Conservation (phyloP, 1,140 invertebrate species). For the Drosophila santomea region DNA sequence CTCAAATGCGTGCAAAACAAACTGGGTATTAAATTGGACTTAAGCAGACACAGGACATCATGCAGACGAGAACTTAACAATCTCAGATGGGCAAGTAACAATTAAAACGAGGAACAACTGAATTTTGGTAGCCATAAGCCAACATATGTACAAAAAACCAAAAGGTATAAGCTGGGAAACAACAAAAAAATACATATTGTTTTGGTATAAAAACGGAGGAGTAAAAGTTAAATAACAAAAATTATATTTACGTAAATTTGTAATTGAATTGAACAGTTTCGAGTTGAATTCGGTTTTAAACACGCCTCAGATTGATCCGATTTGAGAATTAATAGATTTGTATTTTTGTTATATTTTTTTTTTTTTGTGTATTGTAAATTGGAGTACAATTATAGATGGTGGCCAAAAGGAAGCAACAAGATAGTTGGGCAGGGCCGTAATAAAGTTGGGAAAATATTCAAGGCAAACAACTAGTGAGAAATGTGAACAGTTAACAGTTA, state of each 20-base stretch:
- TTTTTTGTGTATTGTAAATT: neutral
- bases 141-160: slow-evolving; percentile 12
- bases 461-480: slow-evolving; percentile 46
- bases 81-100: slow-evolving; percentile 11
- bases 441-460: slow-evolving; percentile 30
- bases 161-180: slow-evolving; percentile 2
- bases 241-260: slow-evolving; percentile 38
- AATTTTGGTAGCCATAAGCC: slow-evolving; percentile 22
- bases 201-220: slow-evolving; percentile 21
- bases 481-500: slow-evolving; percentile 40
- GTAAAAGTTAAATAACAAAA: slow-evolving; percentile 53
- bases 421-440: slow-evolving; percentile 11
- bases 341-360: neutral
- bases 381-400: slow-evolving; percentile 2
- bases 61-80: slow-evolving; percentile 13
- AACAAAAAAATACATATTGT: slow-evolving; percentile 5
- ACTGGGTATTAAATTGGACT: slow-evolving; percentile 1
- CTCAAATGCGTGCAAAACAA: slow-evolving; percentile 13
- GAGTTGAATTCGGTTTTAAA: neutral
- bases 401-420: slow-evolving; percentile 22
- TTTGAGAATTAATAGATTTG: neutral
- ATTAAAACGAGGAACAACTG: slow-evolving; percentile 15
- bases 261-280: slow-evolving; percentile 3
- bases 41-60: slow-evolving; percentile 10
- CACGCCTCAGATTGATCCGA: slow-evolving; percentile 4